Conservation (phyloP, 2,888 invertebrate genomes). For the Callinectes sapidus region DNA sequence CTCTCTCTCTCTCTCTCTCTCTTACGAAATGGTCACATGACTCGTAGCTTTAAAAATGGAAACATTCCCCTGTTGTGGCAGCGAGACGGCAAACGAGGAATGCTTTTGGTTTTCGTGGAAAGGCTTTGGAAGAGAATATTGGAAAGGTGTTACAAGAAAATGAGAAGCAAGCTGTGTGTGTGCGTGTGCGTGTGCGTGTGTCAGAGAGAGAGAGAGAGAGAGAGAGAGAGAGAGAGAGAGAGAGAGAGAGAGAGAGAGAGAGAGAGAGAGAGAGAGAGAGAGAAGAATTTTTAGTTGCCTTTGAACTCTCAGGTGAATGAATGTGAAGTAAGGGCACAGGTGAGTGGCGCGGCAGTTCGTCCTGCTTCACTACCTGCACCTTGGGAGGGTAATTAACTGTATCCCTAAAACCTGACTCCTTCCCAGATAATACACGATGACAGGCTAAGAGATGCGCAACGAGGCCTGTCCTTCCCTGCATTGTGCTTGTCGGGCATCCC, state of each 20-base stretch:
- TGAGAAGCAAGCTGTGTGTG: constrained; percentile 20
- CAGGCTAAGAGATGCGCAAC: background rate
- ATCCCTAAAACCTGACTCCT: background rate
- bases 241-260: constrained; percentile 41
- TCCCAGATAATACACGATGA: background rate
- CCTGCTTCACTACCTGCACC: background rate
- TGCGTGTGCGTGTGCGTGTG: constrained; percentile 23
- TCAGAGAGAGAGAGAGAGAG: constrained; percentile 45
- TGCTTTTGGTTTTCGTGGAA: background rate
- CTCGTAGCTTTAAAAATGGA: background rate
- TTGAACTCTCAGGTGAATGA: background rate
- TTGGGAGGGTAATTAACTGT: background rate
- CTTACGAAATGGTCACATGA: background rate
- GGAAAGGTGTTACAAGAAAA: background rate
- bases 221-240: constrained; percentile 42
- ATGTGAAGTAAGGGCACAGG: background rate
- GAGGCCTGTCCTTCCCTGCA: background rate
- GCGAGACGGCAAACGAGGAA: background rate
- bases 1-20: background rate
- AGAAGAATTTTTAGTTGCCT: background rate
- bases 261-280: background rate
- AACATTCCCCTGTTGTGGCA: background rate
- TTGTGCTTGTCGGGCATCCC: background rate
- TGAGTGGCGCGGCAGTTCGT: background rate
- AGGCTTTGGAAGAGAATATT: background rate